These are phyloP conservation scores for Philereme transversata DNA, from an alignment of 2,888 invertebrate species.

Conservation along the genomic window DNA sequence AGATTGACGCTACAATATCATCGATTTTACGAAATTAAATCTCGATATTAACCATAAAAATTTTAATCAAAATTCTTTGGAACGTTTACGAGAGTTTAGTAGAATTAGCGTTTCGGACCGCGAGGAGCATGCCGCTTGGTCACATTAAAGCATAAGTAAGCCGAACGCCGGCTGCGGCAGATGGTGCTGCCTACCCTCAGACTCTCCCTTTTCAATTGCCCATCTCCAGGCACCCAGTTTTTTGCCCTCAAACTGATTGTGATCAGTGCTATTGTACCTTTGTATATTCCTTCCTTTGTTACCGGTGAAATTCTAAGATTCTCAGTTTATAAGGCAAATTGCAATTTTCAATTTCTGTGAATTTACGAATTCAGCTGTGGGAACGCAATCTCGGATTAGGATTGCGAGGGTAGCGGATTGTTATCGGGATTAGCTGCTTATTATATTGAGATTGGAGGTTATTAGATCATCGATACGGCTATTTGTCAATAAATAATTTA, in stretches of 20 bases:
- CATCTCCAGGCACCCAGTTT: slow-evolving; percentile 65
- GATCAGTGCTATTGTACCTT: slow-evolving; percentile 68
- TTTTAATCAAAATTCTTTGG: slow-evolving; percentile 46
- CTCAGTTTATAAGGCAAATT: slow-evolving; percentile 64
- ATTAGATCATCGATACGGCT: slow-evolving; percentile 39
- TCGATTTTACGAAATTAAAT: slow-evolving; percentile 32
- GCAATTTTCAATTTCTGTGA: slow-evolving; percentile 64
- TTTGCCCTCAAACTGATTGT: slow-evolving; percentile 69
- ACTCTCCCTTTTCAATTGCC: slow-evolving; percentile 77
- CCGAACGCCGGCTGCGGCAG: slow-evolving; percentile 71
- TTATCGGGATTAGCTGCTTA: slow-evolving; percentile 31
- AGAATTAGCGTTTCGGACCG: slow-evolving; percentile 33
- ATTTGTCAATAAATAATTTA: slow-evolving; percentile 16
- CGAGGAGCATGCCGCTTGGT: slow-evolving; percentile 49
- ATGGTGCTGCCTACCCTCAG: slow-evolving; percentile 52
- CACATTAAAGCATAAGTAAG: slow-evolving; percentile 47
- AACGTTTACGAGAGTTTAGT: slow-evolving; percentile 44
- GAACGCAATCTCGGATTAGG: slow-evolving; percentile 65
- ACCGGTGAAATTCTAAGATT: slow-evolving; percentile 64
- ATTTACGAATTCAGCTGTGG: slow-evolving; percentile 62
- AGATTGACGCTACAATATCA: slow-evolving; percentile 33
- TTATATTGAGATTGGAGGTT: slow-evolving; percentile 24
- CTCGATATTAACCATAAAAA: slow-evolving; percentile 40
- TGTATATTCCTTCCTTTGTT: slow-evolving; percentile 66
- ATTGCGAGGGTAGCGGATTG: slow-evolving; percentile 48